phyloP scores from a whole-genome alignment of 2,797 vertebrate genomes.

The Alcedo quadribrachys region DNA sequence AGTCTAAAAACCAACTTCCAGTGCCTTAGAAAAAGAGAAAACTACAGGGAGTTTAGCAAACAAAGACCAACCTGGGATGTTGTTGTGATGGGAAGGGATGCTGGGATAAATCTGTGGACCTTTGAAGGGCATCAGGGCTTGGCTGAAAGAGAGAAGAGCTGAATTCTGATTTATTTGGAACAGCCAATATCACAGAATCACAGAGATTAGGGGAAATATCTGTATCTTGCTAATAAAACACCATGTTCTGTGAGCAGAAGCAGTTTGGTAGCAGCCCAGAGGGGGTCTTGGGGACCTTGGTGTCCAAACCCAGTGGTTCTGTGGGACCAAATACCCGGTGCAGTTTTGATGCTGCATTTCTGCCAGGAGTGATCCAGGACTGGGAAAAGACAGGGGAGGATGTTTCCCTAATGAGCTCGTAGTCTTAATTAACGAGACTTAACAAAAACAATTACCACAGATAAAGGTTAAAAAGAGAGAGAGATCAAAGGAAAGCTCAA shows the following conservation, averaged over 20 bases:
- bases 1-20: background rate
- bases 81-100: background rate
- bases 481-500: background rate
- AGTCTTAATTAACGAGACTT: constrained; percentile 15
- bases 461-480: background rate
- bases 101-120: background rate
- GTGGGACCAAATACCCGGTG: background rate
- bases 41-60: background rate
- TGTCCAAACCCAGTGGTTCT: background rate
- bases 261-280: fast-evolving
- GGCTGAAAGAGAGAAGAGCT: background rate
- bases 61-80: background rate
- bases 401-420: background rate
- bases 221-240: fast-evolving
- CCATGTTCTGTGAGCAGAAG: background rate
- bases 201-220: no score
- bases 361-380: background rate
- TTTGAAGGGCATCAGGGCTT: background rate
- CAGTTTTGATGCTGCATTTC: background rate
- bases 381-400: background rate
- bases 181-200: no score
- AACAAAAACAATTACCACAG: background rate
- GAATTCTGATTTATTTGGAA: background rate
- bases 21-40: background rate
- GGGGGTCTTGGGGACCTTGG: background rate